A percentile compares a stretch with the other conserved stretches of the same genome.
phyloP scores from a whole-genome alignment of 2,888 invertebrate genomes.

The Panopea generosa region DNA sequence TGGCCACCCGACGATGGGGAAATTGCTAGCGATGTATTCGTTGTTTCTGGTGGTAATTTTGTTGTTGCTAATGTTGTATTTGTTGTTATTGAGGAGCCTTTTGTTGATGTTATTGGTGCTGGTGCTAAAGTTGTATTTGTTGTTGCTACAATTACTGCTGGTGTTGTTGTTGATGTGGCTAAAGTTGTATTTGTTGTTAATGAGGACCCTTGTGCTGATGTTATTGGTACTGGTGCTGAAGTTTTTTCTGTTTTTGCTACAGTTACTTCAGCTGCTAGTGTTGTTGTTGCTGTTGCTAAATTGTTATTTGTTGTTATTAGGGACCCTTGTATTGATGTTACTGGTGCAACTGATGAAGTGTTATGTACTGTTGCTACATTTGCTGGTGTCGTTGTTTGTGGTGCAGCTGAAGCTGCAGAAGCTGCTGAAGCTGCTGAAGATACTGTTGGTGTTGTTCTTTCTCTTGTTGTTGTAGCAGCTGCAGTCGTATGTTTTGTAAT shows the following conservation, averaged over 20 bases:
- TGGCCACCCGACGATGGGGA: neutral
- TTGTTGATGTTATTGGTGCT: neutral
- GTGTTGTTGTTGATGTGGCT: neutral
- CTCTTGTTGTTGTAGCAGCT: no score
- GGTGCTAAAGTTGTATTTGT: neutral
- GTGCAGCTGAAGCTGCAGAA: neutral
- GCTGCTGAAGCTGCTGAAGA: neutral
- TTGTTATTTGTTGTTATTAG: neutral
- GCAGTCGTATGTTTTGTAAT: no score
- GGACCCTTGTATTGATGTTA: neutral
- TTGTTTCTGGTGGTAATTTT: neutral
- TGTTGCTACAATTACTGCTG: neutral
- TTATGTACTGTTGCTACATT: no score
- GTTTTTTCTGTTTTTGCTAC: neutral
- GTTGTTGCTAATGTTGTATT: neutral
- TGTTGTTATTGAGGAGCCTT: neutral
- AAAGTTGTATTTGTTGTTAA: neutral
- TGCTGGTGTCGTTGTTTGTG: neutral
- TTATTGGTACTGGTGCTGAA: neutral
- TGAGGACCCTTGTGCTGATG: neutral
- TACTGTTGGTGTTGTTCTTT: no score
- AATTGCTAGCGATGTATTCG: neutral
- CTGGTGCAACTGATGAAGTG: neutral
- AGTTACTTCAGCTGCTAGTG: neutral
- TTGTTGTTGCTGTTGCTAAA: constrained; percentile 2